Evolutionary conservation across 2,113 vertebrate genomes (phyloP), one percentile per base, ranked within the genome.

Genomic region (Protobothrops flavoviridis): DNA sequence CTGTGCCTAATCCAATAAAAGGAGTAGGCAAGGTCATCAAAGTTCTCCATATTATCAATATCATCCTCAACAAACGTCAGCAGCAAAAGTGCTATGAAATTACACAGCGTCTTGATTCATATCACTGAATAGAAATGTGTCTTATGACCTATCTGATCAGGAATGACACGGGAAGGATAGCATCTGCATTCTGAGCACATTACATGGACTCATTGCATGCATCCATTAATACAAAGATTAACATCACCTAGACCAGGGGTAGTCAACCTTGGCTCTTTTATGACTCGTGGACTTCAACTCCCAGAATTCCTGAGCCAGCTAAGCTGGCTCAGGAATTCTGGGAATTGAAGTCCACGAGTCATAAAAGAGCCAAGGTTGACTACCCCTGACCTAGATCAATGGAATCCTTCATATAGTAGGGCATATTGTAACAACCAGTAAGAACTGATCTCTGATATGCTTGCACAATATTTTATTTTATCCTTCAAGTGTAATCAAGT

Each of bases 401-500:
- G 50, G 52, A 29, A 24, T n/a, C 52, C 90, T 33, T 45, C 33
- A 88, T 74, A 59, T 17, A 5, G 3, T 87, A 95, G 64, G n/a
- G 52, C 89, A 48, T 90, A 9, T 50, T 50, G 52, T 21, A 87
- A 29, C 69, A 93, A 88, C 10, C 0, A 0, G 33, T 20, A 11
- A 20, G 50, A 90, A 50, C 29, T 52, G 3, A 43, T 15, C 6
- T 26, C 13, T 52, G n/a, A 12, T 1, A 10, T 33, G 6, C 0
- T 87, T 0, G 0, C 6, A 33, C 24, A 64, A 81, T 8, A n/a
- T 89, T 29, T 93, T 6, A n/a, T 26, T 10, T 13, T 5, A 64
- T 94, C 52, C 85, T 64, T 43, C 15, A 91, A 5, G 11, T 94
- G 85, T 90, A 11, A 3, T 61, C 53, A 88, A 93, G 92, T 64